Evolutionary conservation across 2,888 invertebrate genomes (phyloP).

Genomic region (Acrocera orbiculus): DNA sequence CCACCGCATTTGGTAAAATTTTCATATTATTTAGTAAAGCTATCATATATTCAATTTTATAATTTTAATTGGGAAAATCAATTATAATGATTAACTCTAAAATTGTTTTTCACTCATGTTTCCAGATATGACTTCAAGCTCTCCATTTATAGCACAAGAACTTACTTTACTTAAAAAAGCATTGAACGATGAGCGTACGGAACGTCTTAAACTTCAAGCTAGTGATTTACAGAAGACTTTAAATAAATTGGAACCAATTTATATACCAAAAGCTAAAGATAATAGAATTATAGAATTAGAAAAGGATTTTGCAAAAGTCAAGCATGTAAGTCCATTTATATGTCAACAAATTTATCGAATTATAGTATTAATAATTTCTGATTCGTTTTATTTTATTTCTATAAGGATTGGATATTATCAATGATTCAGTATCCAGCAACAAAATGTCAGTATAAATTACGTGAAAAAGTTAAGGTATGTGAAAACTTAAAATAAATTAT

Average conservation of each 20-base stretch:
- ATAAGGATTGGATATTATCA: conserved; percentile 26
- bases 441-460: conserved; percentile 20
- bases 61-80: too few relatives aligned
- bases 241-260: conserved; percentile 36
- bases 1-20: conserved; percentile 12
- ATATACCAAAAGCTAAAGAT: conserved; percentile 34
- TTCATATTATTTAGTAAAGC: background rate
- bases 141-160: conserved; percentile 38
- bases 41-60: too few relatives aligned
- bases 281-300: conserved; percentile 35
- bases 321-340: conserved; percentile 26
- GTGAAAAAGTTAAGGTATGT: conserved; percentile 16
- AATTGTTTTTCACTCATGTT: background rate
- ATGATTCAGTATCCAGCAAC: conserved; percentile 20
- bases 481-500: conserved; percentile 8
- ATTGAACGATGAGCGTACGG: conserved; percentile 38
- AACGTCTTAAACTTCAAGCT: conserved; percentile 37
- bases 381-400: background rate
- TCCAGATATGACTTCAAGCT: conserved; percentile 18
- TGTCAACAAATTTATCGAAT: background rate
- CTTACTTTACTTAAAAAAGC: conserved; percentile 38
- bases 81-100: too few relatives aligned
- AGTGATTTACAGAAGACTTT: conserved; percentile 37
- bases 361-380: background rate
- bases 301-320: conserved; percentile 35